phyloP scores from a whole-genome alignment of 2,797 vertebrate genomes.

The Morelia viridis region DNA sequence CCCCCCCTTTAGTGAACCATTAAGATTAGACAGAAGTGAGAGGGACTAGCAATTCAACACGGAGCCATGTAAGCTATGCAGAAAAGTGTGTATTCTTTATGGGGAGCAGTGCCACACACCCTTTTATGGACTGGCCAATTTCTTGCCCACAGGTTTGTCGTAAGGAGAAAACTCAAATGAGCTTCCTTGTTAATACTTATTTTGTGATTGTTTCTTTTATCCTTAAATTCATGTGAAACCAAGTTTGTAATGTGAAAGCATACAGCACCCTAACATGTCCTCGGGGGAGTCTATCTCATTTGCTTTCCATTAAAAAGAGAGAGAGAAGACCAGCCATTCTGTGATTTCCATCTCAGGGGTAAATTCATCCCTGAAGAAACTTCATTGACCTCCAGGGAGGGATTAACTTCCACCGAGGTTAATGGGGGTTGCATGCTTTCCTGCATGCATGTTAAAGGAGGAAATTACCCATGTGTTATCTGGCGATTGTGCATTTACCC shows the following conservation, averaged over 20 bases:
- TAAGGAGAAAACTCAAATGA: conserved; percentile 9
- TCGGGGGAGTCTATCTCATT: conserved; percentile 27
- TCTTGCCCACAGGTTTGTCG: conserved; percentile 9
- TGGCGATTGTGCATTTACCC: conserved; percentile 22
- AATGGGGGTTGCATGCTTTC: conserved; percentile 21
- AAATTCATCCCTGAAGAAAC: conserved; percentile 33
- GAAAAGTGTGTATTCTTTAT: neutral
- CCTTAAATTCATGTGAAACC: conserved; percentile 18
- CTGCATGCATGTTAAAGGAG: conserved; percentile 8
- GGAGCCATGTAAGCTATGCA: neutral
- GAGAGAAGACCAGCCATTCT: conserved; percentile 14
- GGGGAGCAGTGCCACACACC: neutral
- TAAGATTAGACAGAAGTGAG: neutral
- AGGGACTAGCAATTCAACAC: neutral
- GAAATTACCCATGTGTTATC: conserved; percentile 17
- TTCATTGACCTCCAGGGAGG: conserved; percentile 18
- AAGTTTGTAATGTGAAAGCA: conserved; percentile 37
- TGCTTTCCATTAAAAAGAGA: conserved; percentile 19
- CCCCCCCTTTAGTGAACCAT: neutral
- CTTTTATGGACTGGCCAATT: neutral
- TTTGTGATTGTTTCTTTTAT: conserved; percentile 33
- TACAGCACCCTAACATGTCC: conserved; percentile 7
- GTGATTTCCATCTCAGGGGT: neutral
- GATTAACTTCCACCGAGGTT: conserved; percentile 25
- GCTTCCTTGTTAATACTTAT: conserved; percentile 32